phyloP scores from a whole-genome alignment of 2,113 vertebrate genomes.

The Neogale vison region DNA sequence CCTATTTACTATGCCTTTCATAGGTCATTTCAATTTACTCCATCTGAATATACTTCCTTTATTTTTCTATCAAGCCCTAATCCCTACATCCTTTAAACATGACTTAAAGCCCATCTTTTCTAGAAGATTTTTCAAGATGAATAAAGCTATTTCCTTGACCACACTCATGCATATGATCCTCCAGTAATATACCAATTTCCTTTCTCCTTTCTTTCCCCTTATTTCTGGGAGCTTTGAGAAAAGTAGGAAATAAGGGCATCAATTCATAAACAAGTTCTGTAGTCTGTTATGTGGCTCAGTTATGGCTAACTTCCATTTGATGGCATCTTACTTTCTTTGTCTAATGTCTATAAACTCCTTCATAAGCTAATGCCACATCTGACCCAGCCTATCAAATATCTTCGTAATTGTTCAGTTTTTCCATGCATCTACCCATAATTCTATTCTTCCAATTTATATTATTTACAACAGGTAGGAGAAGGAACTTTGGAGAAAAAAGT shows the following conservation, averaged over 20 bases:
- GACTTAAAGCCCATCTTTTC: conserved; percentile 6
- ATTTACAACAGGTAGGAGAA: neutral
- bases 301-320: neutral
- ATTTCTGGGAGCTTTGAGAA: neutral
- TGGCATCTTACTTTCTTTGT: neutral
- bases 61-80: neutral
- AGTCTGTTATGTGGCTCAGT: neutral
- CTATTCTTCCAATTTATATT: neutral
- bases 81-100: neutral
- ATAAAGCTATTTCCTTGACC: neutral
- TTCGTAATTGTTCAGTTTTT: neutral
- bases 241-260: neutral
- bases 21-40: conserved; percentile 31
- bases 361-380: neutral
- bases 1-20: neutral
- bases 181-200: neutral
- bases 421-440: neutral
- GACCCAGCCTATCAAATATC: neutral
- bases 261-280: neutral
- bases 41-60: neutral
- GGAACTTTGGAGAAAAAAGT: neutral
- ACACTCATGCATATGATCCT: neutral
- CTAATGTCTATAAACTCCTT: neutral
- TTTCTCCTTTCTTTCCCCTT: neutral
- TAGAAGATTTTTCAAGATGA: neutral